A percentile compares a stretch with the other conserved stretches of the same genome.
These are phyloP conservation scores for Drosophila erecta DNA, from an alignment of 1,140 invertebrate genomes.

Conservation along the genomic window DNA sequence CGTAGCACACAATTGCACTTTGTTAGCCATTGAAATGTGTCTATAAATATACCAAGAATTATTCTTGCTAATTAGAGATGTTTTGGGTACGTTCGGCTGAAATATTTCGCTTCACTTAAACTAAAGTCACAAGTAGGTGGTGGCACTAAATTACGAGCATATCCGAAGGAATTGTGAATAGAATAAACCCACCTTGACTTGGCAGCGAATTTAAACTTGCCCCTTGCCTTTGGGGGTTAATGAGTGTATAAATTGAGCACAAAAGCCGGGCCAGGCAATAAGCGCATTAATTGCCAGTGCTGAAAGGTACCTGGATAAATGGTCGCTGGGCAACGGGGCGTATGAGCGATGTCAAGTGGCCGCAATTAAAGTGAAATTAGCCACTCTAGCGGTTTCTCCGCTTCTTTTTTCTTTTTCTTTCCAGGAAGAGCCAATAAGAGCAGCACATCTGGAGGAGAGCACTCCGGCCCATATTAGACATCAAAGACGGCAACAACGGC, in stretches of 20 bases:
- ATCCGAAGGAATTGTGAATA: constrained; percentile 15
- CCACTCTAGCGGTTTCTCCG: constrained; percentile 4
- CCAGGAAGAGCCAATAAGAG: neutral
- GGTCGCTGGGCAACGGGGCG: constrained; percentile 48
- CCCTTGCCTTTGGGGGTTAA: constrained; percentile 27
- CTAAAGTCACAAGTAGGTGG: neutral
- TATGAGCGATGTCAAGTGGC: constrained; percentile 68
- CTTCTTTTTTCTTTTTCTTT: neutral
- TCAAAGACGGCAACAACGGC: constrained; percentile 83
- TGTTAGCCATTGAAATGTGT: neutral
- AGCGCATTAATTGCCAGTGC: constrained; percentile 71
- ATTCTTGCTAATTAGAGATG: constrained; percentile 18
- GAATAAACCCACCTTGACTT: constrained; percentile 18
- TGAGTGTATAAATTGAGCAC: constrained; percentile 60
- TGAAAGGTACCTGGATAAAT: constrained; percentile 6
- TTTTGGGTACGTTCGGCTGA: no score
- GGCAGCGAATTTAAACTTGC: constrained; percentile 18
- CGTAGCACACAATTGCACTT: constrained; percentile 7
- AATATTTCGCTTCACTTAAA: constrained; percentile 10
- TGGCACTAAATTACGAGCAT: constrained; percentile 7
- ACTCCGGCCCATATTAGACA: constrained; percentile 43
- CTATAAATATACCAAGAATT: constrained; percentile 9
- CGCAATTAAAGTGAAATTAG: constrained; percentile 68
- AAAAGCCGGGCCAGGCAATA: constrained; percentile 64
- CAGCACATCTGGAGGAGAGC: constrained; percentile 7